These are phyloP conservation scores for Liasis olivaceus DNA, from an alignment of 2,797 vertebrate genomes.

Conservation along the genomic window DNA sequence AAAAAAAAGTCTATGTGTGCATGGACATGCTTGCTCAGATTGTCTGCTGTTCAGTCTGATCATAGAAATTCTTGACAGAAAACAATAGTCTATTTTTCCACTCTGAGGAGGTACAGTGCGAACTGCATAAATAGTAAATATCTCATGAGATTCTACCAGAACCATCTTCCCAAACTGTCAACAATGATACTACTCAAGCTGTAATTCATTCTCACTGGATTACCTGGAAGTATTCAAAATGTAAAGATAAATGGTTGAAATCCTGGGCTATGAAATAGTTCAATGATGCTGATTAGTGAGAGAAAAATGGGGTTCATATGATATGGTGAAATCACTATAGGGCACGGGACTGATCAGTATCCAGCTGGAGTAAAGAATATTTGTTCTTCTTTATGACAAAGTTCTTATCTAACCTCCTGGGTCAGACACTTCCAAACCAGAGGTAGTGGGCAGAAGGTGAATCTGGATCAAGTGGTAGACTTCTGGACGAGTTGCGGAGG, in stretches of 20 bases:
- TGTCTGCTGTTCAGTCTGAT: neutral
- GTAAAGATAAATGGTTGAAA: neutral
- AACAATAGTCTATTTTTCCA: neutral
- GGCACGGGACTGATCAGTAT: neutral
- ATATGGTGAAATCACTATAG: neutral
- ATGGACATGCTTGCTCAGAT: neutral
- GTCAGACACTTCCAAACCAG: neutral
- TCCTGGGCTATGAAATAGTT: neutral
- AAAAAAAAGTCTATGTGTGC: neutral
- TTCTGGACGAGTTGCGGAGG: neutral
- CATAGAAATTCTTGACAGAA: neutral
- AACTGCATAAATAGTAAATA: neutral
- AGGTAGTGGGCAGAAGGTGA: neutral
- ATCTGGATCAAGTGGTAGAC: neutral
- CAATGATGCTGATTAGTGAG: neutral
- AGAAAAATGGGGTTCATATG: neutral
- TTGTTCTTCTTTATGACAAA: neutral
- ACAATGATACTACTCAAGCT: neutral
- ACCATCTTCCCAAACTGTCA: neutral
- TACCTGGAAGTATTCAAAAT: neutral
- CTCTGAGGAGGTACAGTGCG: neutral
- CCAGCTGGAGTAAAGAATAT: neutral
- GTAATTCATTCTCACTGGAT: neutral
- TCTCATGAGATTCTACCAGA: neutral
- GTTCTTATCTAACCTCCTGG: neutral